Percentiles rank a stretch among this genome's conserved stretches.
phyloP scores from a whole-genome alignment of 2,888 invertebrate species.

The Melanostoma scalare region DNA sequence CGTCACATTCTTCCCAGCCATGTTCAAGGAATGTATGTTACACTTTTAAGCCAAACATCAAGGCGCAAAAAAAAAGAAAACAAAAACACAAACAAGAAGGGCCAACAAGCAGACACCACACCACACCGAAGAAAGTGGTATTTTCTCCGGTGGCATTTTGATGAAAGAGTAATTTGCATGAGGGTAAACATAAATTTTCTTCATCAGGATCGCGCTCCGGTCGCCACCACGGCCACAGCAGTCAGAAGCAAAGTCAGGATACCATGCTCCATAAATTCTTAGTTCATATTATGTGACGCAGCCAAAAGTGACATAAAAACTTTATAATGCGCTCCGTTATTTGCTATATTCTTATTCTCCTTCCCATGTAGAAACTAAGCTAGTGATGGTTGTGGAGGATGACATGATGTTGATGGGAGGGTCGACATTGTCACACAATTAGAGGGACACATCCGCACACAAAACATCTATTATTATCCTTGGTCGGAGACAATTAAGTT shows the following conservation, averaged over 20 bases:
- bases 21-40: background rate
- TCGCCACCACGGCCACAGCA: constrained; percentile 4
- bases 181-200: constrained; percentile 47
- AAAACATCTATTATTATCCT: too few relatives aligned
- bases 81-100: background rate
- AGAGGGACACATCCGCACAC: too few relatives aligned
- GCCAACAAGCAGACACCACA: too few relatives aligned
- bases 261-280: constrained; percentile 31
- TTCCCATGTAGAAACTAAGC: too few relatives aligned
- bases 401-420: too few relatives aligned
- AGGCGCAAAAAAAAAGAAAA: background rate
- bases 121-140: constrained; percentile 27
- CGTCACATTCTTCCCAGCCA: constrained; percentile 5
- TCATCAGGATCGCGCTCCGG: constrained; percentile 2
- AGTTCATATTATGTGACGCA: background rate
- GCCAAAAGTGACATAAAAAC: too few relatives aligned
- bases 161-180: constrained; percentile 54
- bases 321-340: too few relatives aligned
- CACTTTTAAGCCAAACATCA: constrained; percentile 4
- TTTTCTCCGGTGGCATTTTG: constrained; percentile 43
- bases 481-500: too few relatives aligned
- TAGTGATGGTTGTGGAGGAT: too few relatives aligned
- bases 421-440: too few relatives aligned
- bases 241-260: constrained; percentile 33
- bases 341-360: too few relatives aligned